Evolutionary conservation across 30 jellyfish, hydroid and myxozoan species (phyloP), one percentile per base, ranked within the genome.

Genomic region (Aurelia sp.): DNA sequence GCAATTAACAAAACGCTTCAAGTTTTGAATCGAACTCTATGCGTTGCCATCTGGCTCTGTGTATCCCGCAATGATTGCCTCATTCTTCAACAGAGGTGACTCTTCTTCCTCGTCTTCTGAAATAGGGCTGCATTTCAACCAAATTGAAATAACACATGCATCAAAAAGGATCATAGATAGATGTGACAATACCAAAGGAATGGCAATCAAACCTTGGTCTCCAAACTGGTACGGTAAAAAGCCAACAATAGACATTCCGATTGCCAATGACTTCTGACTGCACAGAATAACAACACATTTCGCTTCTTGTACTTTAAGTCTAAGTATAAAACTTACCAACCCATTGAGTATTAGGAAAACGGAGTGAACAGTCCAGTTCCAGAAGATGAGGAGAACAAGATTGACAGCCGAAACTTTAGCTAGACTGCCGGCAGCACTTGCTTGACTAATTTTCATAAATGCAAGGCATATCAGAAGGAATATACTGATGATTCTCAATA

Each of bases 181-280:
- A 70, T 92, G 98, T 13, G 84, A 76, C 33, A 92, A 20, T 1
- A 92, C 93, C 76, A 92, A 21, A 11, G 98, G 85, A 15, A 92
- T 72, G 23, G 96, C 93, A 78, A 87, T 82, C 82, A 92, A 68
- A 4, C 98, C 98, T 79, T 84, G 96, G 73, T 82, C 97, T 15
- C 97, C 97, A 50, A 87, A 71, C 53, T 69, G 74, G 20, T 27
- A 35, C 15, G 98, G 98, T 31, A 92, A 74, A 79, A 79, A 92
- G 4, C 89, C 78, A 62, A 87, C 89, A 35, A 83, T 72, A 4
- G 98, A 87, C 33, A 88, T 61, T 16, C 96, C 98, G 15, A 87
- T 75, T 16, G 97, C 95, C 41, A 86, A 69, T 22, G 98, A 88
- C 64, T 92, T 92, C 86, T 92, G 98, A 68, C 98, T 92, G 31